phyloP scores from a whole-genome alignment of 2,113 vertebrate species.

The Ochotona princeps region DNA sequence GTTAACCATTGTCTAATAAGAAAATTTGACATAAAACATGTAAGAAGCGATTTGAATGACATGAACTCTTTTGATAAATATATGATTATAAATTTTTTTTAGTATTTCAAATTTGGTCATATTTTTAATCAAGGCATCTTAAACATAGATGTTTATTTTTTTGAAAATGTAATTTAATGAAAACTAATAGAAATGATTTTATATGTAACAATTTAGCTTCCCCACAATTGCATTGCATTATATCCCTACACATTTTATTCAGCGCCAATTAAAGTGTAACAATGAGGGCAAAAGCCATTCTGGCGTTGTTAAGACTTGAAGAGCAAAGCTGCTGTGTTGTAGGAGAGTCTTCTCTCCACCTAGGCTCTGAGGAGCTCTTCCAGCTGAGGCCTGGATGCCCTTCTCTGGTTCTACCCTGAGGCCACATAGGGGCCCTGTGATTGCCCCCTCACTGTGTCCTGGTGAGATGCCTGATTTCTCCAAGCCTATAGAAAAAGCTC shows the following conservation, averaged over 20 bases:
- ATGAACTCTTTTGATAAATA: background rate
- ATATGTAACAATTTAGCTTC: constrained; percentile 28
- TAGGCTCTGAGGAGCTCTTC: background rate
- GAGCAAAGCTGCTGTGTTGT: background rate
- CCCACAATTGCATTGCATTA: background rate
- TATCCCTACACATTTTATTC: background rate
- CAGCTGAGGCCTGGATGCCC: background rate
- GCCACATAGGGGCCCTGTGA: constrained; percentile 44
- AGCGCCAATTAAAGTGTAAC: background rate
- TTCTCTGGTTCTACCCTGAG: background rate
- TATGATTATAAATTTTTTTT: constrained; percentile 25
- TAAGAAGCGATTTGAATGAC: constrained; percentile 4
- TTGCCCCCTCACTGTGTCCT: constrained; percentile 40
- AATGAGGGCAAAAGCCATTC: background rate
- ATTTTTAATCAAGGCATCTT: background rate
- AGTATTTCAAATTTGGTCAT: background rate
- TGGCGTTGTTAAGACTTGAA: background rate
- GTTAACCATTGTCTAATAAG: background rate
- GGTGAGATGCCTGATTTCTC: constrained; percentile 49
- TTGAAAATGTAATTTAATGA: constrained; percentile 18
- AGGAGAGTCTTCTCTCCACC: background rate
- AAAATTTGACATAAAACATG: constrained; percentile 23
- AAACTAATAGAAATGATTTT: constrained; percentile 13
- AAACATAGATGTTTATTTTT: constrained; percentile 17
- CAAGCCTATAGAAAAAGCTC: constrained; percentile 66